These are phyloP conservation scores for Myotis lucifugus DNA, from an alignment of 2,113 vertebrate genomes.

Conservation along the genomic window DNA sequence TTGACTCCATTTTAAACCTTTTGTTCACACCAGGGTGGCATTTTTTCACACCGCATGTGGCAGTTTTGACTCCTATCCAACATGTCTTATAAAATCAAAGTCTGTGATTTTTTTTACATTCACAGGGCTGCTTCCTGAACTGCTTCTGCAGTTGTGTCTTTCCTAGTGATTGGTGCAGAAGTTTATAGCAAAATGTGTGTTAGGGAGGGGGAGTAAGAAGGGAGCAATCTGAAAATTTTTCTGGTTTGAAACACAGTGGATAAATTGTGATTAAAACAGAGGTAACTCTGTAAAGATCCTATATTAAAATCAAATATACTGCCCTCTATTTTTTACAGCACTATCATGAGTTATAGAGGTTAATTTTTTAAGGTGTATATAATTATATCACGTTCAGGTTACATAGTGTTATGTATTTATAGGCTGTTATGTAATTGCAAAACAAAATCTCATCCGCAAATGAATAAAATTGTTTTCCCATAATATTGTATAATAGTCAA, in stretches of 20 bases:
- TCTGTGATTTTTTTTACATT: conserved; percentile 79
- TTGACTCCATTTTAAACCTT: conserved; percentile 92
- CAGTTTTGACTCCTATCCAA: conserved; percentile 89
- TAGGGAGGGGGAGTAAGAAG: background rate
- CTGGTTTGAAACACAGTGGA: conserved; percentile 29
- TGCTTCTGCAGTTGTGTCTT: conserved; percentile 66
- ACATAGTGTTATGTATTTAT: background rate
- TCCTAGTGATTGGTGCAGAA: conserved; percentile 77
- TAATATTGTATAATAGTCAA: conserved; percentile 14
- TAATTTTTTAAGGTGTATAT: background rate
- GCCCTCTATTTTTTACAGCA: background rate
- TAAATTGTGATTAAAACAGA: background rate
- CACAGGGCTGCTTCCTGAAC: conserved; percentile 73
- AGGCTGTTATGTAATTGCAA: background rate
- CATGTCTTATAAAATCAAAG: conserved; percentile 89
- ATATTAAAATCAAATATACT: conserved; percentile 7
- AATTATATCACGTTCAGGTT: conserved; percentile 3
- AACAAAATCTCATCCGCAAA: background rate
- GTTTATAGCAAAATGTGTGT: conserved; percentile 73
- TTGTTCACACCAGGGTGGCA: conserved; percentile 91
- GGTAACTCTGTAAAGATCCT: background rate
- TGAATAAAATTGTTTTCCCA: background rate
- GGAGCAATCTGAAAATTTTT: background rate
- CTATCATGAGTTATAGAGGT: background rate
- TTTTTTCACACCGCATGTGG: conserved; percentile 92